These are phyloP conservation scores for Drosophila pseudotakahashii DNA, from an alignment of 2,888 invertebrate genomes.

Conservation along the genomic window DNA sequence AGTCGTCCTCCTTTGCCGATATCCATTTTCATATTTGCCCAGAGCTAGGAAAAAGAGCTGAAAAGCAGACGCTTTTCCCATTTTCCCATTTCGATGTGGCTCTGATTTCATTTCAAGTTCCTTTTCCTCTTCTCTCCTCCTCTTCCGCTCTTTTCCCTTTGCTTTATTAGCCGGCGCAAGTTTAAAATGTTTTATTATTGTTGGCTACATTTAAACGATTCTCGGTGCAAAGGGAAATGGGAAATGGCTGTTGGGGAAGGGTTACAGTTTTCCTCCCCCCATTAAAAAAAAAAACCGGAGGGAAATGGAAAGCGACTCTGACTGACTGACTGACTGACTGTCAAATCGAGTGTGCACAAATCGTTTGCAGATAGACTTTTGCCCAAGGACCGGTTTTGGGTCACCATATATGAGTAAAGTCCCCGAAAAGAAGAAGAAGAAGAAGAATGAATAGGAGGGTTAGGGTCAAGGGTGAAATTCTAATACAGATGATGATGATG, in stretches of 20 bases:
- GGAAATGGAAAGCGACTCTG: conserved; percentile 1
- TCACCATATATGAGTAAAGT: conserved; percentile 21
- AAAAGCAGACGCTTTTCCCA: conserved; percentile 49
- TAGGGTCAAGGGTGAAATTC: conserved; percentile 30
- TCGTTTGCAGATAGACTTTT: conserved; percentile 58
- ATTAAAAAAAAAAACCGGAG: background rate
- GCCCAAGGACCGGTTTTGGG: conserved; percentile 25
- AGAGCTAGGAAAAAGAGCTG: conserved; percentile 5
- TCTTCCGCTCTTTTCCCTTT: conserved; percentile 1
- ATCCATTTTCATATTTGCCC: conserved; percentile 59
- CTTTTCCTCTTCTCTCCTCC: conserved; percentile 22
- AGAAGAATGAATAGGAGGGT: too few relatives aligned
- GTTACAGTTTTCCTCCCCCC: background rate
- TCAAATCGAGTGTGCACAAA: conserved; percentile 63
- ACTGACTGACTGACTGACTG: conserved; percentile 41
- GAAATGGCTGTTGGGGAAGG: conserved; percentile 7
- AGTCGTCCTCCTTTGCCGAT: conserved; percentile 6
- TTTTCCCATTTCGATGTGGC: conserved; percentile 53
- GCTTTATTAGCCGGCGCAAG: conserved; percentile 58
- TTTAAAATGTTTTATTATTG: conserved; percentile 54
- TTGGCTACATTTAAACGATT: conserved; percentile 58
- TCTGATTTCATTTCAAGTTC: conserved; percentile 65
- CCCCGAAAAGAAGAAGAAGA: background rate
- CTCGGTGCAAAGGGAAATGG: conserved; percentile 13
- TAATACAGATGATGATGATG: conserved; percentile 28